Conservation (phyloP, 2,888 invertebrate species). For the Calameuta pallipes region DNA sequence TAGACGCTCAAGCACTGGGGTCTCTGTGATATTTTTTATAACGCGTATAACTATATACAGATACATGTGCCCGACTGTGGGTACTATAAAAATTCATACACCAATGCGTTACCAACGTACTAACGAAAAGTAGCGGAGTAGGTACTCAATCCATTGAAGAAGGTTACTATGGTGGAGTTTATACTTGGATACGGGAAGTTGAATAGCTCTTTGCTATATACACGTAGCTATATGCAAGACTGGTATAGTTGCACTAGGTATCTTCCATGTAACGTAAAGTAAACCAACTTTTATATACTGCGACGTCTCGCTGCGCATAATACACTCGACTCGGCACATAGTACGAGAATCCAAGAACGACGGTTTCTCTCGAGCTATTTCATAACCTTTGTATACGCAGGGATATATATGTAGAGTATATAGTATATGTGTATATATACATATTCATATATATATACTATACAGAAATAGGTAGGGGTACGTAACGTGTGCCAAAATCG, state of each 20-base stretch:
- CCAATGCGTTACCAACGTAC: background rate
- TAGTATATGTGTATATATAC: conserved; percentile 8
- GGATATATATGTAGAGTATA: conserved; percentile 4
- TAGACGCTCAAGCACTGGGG: background rate
- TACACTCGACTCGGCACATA: conserved; percentile 49
- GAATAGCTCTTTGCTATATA: conserved; percentile 37
- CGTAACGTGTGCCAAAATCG: conserved; percentile 60
- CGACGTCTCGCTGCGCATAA: conserved; percentile 48
- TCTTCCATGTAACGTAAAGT: conserved; percentile 50
- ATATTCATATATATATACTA: conserved; percentile 16
- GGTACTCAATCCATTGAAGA: conserved; percentile 34
- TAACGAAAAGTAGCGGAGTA: background rate
- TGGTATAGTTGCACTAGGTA: conserved; percentile 30
- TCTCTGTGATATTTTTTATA: background rate
- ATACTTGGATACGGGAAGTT: conserved; percentile 37
- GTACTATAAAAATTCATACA: background rate
- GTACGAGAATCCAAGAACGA: conserved; percentile 39
- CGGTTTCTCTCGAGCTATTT: background rate
- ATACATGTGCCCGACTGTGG: background rate
- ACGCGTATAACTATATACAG: background rate
- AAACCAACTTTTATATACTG: conserved; percentile 59
- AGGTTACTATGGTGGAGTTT: conserved; percentile 15
- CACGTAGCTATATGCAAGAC: conserved; percentile 7
- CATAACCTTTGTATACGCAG: background rate
- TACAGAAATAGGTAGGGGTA: conserved; percentile 24